A percentile compares a stretch with the other conserved stretches of the same genome.
Conservation (phyloP, 2,888 invertebrate genomes). For the Aplocera efformata region DNA sequence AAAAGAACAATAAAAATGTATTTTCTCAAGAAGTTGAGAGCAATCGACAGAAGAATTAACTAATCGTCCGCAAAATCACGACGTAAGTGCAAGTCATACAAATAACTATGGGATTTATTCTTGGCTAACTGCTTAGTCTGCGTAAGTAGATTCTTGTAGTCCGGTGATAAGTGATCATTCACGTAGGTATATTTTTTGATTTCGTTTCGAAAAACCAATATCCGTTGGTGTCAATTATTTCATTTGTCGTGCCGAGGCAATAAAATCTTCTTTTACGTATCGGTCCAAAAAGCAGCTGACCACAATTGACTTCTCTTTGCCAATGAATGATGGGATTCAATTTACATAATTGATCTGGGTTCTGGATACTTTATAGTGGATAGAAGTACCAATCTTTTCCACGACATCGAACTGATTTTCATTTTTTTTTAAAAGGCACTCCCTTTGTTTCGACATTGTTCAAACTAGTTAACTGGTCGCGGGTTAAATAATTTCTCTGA, state of each 20-base stretch:
- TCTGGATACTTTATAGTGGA: not conserved
- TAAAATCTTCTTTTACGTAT: not conserved
- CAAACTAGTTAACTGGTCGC: not conserved
- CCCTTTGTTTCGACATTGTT: not conserved
- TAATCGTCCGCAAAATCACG: no score
- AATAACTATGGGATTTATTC: no score
- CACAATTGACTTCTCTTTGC: not conserved
- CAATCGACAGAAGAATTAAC: no score
- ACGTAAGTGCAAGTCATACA: no score
- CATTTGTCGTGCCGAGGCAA: no score
- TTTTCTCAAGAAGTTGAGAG: no score
- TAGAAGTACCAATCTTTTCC: not conserved
- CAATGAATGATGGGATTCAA: not conserved
- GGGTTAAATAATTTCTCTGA: not conserved
- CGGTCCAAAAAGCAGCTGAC: not conserved
- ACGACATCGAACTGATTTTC: not conserved
- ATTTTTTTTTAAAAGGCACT: not conserved
- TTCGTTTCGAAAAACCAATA: not conserved
- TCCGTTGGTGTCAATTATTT: no score
- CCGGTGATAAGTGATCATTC: constrained; percentile 1
- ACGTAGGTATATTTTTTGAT: not conserved
- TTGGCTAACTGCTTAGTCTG: constrained; percentile 5
- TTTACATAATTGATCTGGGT: not conserved
- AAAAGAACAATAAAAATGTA: no score
- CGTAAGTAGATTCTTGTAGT: constrained; percentile 4